These are phyloP conservation scores for Enteromius afrohamiltoni DNA, from an alignment of 2,797 vertebrate species.

Conservation along the genomic window DNA sequence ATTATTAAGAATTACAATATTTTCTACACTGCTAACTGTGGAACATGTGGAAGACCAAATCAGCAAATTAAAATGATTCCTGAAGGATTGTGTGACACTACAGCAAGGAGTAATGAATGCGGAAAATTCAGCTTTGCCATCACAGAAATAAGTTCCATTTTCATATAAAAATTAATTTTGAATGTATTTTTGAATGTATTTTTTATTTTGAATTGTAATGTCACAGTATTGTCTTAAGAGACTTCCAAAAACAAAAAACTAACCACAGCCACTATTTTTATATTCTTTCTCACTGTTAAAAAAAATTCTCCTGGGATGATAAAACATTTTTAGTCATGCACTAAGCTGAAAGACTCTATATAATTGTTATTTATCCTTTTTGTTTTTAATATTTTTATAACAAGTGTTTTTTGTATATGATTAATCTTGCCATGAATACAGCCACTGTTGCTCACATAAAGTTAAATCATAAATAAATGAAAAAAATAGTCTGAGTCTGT, in stretches of 20 bases:
- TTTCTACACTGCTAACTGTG: neutral
- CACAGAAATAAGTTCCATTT: neutral
- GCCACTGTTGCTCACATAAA: too few relatives aligned
- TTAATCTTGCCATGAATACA: too few relatives aligned
- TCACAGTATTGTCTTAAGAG: neutral
- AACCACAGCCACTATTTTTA: neutral
- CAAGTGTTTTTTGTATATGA: too few relatives aligned
- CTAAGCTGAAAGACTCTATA: too few relatives aligned
- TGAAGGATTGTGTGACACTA: neutral
- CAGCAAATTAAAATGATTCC: neutral
- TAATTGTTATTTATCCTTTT: too few relatives aligned
- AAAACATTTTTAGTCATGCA: too few relatives aligned
- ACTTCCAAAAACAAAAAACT: neutral
- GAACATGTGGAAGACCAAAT: neutral
- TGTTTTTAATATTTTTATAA: too few relatives aligned
- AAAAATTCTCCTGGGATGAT: too few relatives aligned
- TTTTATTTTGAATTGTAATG: conserved; percentile 7
- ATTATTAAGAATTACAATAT: too few relatives aligned
- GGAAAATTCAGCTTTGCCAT: neutral
- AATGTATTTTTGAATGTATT: too few relatives aligned
- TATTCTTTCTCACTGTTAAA: too few relatives aligned
- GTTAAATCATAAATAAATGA: too few relatives aligned
- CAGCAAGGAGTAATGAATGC: neutral
- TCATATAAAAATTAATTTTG: neutral
- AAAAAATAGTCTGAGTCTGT: neutral